phyloP scores from a whole-genome alignment of 2,113 vertebrate species.

The Brachyhypopomus gauderio region DNA sequence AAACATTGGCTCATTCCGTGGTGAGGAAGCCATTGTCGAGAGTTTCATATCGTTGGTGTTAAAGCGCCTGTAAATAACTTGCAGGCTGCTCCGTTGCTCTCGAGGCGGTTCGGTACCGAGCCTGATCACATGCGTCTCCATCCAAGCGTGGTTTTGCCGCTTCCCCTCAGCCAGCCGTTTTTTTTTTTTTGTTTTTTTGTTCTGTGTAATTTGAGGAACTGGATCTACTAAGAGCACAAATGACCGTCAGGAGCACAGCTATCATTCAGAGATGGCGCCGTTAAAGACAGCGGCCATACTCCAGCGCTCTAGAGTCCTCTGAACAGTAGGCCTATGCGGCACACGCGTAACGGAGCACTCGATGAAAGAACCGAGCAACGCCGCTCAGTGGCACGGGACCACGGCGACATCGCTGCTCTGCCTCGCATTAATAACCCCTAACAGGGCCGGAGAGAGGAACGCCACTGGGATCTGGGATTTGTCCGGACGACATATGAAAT shows the following conservation, averaged over 20 bases:
- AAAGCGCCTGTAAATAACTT: slow-evolving; percentile 24
- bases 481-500: slow-evolving; percentile 33
- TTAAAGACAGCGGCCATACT: neutral
- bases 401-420: neutral
- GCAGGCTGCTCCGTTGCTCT: neutral
- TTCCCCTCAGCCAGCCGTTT: neutral
- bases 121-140: neutral
- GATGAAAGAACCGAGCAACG: neutral
- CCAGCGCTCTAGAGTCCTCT: neutral
- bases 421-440: slow-evolving; percentile 20
- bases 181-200: neutral
- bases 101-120: neutral
- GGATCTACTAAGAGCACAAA: slow-evolving; percentile 8
- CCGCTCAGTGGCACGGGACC: neutral
- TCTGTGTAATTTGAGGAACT: neutral
- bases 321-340: neutral
- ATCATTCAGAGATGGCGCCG: neutral
- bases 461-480: slow-evolving; percentile 1
- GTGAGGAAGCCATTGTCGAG: slow-evolving; percentile 9
- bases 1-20: slow-evolving; percentile 28
- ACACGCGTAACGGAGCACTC: neutral
- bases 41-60: slow-evolving; percentile 19
- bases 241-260: neutral
- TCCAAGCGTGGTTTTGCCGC: neutral
- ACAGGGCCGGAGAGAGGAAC: slow-evolving; percentile 21